Evolutionary conservation across 2,113 vertebrate genomes (phyloP), one percentile per base, ranked within the genome.

Genomic region (Stictonetta naevosa): DNA sequence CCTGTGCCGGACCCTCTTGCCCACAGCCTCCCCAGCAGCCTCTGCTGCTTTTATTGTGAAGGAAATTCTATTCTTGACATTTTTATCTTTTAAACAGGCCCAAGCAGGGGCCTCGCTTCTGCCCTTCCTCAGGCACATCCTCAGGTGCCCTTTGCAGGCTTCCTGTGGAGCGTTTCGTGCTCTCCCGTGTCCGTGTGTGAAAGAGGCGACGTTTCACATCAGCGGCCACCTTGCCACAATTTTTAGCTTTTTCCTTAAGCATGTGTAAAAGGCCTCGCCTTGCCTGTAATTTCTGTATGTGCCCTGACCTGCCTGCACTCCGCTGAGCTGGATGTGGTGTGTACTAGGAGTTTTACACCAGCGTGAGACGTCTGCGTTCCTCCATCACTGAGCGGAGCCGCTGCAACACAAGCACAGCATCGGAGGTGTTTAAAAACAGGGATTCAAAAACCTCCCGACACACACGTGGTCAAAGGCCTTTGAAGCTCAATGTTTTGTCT

Each of bases 401-500:
- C 26, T 5, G 2, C 19, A 53, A 15, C 16, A 31, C 31, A 6
- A 75, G 28, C 22, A 75, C 21, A n/a, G 13, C 21, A 23, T 25
- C 79, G 60, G 68, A 62, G 62, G 74, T 74, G 42, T 36, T 92
- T 88, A 93, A 92, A 90, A 91, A 59, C 28, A 84, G 36, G 88
- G 34, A 72, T 73, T 88, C n/a, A 60, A 67, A 93, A 84, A 19
- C 72, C 58, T 93, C 89, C 2, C 7, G 0, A 23, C 18, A 38
- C 0, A 0, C 26, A 34, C 0, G 0, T 38, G 33, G 84, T 67
- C 0, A 1, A 95, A 48, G 59, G 60, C 81, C 84, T 91, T 86
- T 92, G 81, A 92, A 93, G 81, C 89, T 84, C 93, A 84, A 36
- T 82, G 91, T 84, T 71, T 53, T 89, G 89, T 82, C 52, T 33